Evolutionary conservation across 2,797 vertebrate species (phyloP).

Genomic region (Parauchenoglanis punctatus): DNA sequence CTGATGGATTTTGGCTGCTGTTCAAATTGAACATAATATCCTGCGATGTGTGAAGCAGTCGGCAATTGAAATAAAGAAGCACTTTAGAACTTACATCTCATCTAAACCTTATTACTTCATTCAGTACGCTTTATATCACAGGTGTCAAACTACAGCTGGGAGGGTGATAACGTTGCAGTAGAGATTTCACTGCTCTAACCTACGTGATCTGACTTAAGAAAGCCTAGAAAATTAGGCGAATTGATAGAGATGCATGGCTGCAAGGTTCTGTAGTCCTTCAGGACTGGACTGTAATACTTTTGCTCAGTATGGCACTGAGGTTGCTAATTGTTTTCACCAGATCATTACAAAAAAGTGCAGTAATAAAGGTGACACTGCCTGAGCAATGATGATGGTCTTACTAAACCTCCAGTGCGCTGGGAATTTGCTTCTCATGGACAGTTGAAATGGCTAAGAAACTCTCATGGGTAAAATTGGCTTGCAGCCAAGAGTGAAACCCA

Average conservation of each 20-base stretch:
- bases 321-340: constrained; percentile 16
- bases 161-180: not conserved
- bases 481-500: constrained; percentile 68
- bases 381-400: constrained; percentile 5
- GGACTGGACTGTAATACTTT: constrained; percentile 17
- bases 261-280: not conserved
- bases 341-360: constrained; percentile 7
- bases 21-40: constrained; percentile 19
- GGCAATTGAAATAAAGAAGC: constrained; percentile 17
- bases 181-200: not conserved
- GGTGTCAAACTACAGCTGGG: constrained; percentile 22
- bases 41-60: constrained; percentile 6
- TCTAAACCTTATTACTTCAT: constrained; percentile 34
- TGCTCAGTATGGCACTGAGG: not conserved
- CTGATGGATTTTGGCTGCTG: constrained; percentile 10
- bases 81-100: constrained; percentile 18
- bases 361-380: not conserved
- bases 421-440: constrained; percentile 33
- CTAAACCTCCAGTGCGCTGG: constrained; percentile 1
- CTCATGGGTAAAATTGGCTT: constrained; percentile 62
- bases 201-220: constrained; percentile 14
- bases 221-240: constrained; percentile 3
- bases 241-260: constrained; percentile 13
- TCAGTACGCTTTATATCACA: constrained; percentile 1
- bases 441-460: constrained; percentile 66